phyloP scores from a whole-genome alignment of 2,888 invertebrate species.

The Phortica magna region DNA sequence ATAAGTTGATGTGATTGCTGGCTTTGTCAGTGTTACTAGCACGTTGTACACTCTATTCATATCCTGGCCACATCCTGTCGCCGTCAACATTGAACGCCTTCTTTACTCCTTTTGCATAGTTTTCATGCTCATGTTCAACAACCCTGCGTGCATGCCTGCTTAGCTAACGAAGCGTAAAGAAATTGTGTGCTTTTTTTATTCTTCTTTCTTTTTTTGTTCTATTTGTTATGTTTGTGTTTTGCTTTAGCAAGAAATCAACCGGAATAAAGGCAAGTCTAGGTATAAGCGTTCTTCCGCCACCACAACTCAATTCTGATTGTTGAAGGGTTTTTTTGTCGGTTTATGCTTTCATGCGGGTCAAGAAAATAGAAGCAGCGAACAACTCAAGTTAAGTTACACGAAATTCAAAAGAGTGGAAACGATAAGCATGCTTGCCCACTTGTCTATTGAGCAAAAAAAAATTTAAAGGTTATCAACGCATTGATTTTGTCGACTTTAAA shows the following conservation, averaged over 20 bases:
- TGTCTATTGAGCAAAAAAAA: too few relatives aligned
- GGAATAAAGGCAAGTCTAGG: slow-evolving; percentile 59
- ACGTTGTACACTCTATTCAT: slow-evolving; percentile 46
- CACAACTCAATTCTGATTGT: slow-evolving; percentile 43
- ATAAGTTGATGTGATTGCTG: slow-evolving; percentile 4
- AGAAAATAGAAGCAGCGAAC: not conserved
- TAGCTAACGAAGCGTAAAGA: slow-evolving; percentile 62
- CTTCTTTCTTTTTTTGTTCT: not conserved
- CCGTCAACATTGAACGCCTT: slow-evolving; percentile 51
- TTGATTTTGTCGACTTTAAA: too few relatives aligned
- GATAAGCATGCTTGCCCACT: not conserved
- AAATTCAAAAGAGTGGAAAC: not conserved
- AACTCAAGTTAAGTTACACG: too few relatives aligned
- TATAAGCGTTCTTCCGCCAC: not conserved
- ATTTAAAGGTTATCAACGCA: too few relatives aligned
- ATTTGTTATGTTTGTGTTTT: slow-evolving; percentile 43
- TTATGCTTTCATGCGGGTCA: slow-evolving; percentile 17
- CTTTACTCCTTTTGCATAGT: slow-evolving; percentile 20
- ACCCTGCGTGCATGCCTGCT: not conserved
- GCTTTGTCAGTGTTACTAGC: slow-evolving; percentile 1
- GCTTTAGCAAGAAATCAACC: slow-evolving; percentile 61
- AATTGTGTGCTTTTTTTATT: slow-evolving; percentile 54
- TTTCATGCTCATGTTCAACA: not conserved
- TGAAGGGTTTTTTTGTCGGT: slow-evolving; percentile 39
- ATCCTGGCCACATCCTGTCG: slow-evolving; percentile 69